phyloP scores from a whole-genome alignment of 2,888 invertebrate species.

The Nemotelus pantherinus region DNA sequence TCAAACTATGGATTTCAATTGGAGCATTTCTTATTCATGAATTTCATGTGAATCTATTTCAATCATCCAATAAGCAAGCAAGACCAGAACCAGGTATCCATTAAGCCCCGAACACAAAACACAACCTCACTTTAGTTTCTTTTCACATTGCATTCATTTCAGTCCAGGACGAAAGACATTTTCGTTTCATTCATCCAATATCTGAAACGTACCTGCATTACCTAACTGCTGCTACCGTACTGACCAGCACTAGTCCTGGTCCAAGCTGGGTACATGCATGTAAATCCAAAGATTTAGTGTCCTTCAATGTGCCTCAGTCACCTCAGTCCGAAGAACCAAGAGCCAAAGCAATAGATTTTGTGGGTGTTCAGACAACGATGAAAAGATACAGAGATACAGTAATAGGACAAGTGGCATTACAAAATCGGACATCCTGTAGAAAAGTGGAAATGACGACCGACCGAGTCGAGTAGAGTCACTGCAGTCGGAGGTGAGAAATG shows the following conservation, averaged over 20 bases:
- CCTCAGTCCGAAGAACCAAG: background rate
- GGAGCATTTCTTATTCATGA: constrained; percentile 30
- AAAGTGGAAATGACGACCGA: constrained; percentile 18
- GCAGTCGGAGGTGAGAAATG: background rate
- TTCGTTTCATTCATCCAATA: constrained; percentile 37
- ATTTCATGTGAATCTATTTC: constrained; percentile 11
- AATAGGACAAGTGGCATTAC: constrained; percentile 41
- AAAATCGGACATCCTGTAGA: constrained; percentile 33
- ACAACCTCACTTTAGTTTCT: constrained; percentile 5
- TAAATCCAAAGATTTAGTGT: constrained; percentile 36
- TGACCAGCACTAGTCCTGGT: background rate
- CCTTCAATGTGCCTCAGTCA: constrained; percentile 16
- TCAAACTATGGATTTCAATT: background rate
- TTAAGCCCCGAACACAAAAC: constrained; percentile 3
- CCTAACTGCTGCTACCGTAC: background rate
- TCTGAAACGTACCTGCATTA: background rate
- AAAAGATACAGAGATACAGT: background rate
- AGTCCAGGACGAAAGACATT: background rate
- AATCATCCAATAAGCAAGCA: background rate
- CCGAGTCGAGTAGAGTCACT: background rate
- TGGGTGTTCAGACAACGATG: background rate
- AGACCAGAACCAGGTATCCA: background rate
- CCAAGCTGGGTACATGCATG: constrained; percentile 25
- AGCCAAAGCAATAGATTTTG: constrained; percentile 12
- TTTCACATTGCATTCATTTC: background rate